Percentiles rank a stretch among this genome's conserved stretches.
Conservation (phyloP, 2,888 invertebrate genomes). For the Hypselothyrea guttata region DNA sequence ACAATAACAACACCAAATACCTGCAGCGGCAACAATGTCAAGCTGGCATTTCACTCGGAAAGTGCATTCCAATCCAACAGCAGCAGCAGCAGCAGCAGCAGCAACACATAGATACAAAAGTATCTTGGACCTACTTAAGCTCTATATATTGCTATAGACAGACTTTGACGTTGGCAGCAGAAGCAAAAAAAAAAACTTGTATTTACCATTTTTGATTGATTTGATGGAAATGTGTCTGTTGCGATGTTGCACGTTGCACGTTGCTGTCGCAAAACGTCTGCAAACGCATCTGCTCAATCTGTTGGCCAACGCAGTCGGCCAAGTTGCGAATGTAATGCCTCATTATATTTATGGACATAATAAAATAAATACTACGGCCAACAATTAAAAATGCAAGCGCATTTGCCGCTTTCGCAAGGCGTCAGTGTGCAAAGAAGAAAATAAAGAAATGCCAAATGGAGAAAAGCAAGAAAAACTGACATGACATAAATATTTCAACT, state of each 20-base stretch:
- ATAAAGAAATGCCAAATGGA: slow-evolving; percentile 33
- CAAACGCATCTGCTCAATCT: slow-evolving; percentile 18
- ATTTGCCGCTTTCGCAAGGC: slow-evolving; percentile 62
- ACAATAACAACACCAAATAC: slow-evolving; percentile 46
- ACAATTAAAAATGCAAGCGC: slow-evolving; percentile 76
- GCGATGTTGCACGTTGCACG: slow-evolving; percentile 52
- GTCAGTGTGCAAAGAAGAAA: slow-evolving; percentile 20
- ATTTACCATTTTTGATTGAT: slow-evolving; percentile 80
- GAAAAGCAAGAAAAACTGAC: slow-evolving; percentile 53
- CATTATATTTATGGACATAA: slow-evolving; percentile 79
- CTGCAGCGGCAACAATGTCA: slow-evolving; percentile 61
- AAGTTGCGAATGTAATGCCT: slow-evolving; percentile 51
- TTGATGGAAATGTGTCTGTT: slow-evolving; percentile 78
- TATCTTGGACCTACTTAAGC: slow-evolving; percentile 76
- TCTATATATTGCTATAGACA: slow-evolving; percentile 50
- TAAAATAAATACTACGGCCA: slow-evolving; percentile 77
- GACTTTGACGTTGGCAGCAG: slow-evolving; percentile 56
- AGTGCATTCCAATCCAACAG: slow-evolving; percentile 69
- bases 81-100: slow-evolving; percentile 28
- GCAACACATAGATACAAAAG: slow-evolving; percentile 57
- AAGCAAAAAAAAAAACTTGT: slow-evolving; percentile 66
- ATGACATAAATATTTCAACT: slow-evolving; percentile 77
- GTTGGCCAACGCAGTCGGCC: slow-evolving; percentile 30
- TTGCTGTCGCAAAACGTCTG: slow-evolving; percentile 18
- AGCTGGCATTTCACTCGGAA: slow-evolving; percentile 74